Percentiles rank a stretch among this genome's conserved stretches.
Conservation (phyloP, 2,113 vertebrate species). For the Theristicus caerulescens region DNA sequence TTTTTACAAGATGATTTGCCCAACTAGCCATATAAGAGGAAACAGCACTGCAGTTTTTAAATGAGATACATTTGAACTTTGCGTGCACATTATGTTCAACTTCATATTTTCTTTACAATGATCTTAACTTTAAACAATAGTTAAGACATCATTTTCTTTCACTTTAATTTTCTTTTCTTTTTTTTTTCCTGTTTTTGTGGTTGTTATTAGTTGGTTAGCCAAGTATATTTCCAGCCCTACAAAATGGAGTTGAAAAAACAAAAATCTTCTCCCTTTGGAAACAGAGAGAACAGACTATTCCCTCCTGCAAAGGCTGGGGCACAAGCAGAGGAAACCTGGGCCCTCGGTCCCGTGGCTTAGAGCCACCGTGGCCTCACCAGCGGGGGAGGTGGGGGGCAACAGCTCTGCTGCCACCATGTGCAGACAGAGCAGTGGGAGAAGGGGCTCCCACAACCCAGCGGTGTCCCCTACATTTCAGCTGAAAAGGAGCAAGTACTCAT, state of each 20-base stretch:
- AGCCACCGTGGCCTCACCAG: rapidly evolving
- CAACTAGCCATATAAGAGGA: neutral
- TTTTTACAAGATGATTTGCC: neutral
- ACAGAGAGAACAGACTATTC: neutral
- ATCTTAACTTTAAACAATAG: neutral
- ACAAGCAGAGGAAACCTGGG: neutral
- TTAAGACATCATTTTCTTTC: neutral
- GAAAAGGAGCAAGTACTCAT: neutral
- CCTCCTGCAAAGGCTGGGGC: neutral
- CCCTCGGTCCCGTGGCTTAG: rapidly evolving
- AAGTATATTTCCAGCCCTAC: neutral
- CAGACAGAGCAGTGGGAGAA: neutral
- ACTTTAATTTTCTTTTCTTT: neutral
- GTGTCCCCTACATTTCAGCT: neutral
- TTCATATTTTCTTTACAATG: neutral
- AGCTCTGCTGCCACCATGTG: neutral
- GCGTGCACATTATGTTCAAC: neutral
- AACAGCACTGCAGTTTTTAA: neutral
- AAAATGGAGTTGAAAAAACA: neutral
- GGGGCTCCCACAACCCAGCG: rapidly evolving
- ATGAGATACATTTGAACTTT: neutral
- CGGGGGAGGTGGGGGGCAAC: rapidly evolving
- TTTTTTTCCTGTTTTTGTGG: neutral
- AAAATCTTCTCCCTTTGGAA: neutral
- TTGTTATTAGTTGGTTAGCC: neutral